Base-by-base conservation (phyloP, 2,797 vertebrate genomes). In the Rousettus madagascariensis region DNA sequence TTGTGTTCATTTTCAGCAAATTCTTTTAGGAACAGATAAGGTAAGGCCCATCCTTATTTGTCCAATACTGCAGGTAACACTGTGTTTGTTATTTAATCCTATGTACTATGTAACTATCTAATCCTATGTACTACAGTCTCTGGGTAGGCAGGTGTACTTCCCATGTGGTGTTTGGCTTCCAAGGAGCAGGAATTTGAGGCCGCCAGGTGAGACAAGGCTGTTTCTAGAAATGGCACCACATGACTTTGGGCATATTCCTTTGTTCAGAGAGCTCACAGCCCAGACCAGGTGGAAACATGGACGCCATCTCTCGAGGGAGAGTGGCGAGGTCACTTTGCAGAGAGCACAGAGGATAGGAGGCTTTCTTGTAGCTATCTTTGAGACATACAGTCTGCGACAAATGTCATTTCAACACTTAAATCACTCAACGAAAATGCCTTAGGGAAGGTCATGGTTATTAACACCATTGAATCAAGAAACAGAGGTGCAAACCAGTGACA, bases 1-100 rank as follows among this genome's bases (percentile, higher is more conserved):
- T 26, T 61, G 53, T 86, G 30, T 82, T 80, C 41, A 6, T 82
- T 72, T 80, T 68, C 59, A 92, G 65, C 36, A 75, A 71, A 72
- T 65, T 46, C 91, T 92, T 77, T 75, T 36, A n/a, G 53, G 72
- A 85, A 19, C 59, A 59, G 57, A 79, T 96, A 61, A 15, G 41
- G 49, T n/a, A 38, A 90, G 19, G 3, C 55, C 22, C 46, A 33
- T 72, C 68, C 75, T 4, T 68, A 46, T 68, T 68, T 94, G 74
- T 89, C 78, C 26, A 53, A 0, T 49, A 12, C 19, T 61, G 8
- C 24, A 19, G 46, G 22, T 77, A 17, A 15, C 53, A 2, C 17
- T 46, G n/a, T 92, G 65, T 61, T 16, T 79, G n/a, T 91, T 38
- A 4, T 57, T 19, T 57, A 0, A 57, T 49, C 19, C 28, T 72